Percentiles rank a stretch among this genome's conserved stretches.
Evolutionary conservation across 1,140 invertebrate genomes (phyloP).

Genomic region (Drosophila tristis): DNA sequence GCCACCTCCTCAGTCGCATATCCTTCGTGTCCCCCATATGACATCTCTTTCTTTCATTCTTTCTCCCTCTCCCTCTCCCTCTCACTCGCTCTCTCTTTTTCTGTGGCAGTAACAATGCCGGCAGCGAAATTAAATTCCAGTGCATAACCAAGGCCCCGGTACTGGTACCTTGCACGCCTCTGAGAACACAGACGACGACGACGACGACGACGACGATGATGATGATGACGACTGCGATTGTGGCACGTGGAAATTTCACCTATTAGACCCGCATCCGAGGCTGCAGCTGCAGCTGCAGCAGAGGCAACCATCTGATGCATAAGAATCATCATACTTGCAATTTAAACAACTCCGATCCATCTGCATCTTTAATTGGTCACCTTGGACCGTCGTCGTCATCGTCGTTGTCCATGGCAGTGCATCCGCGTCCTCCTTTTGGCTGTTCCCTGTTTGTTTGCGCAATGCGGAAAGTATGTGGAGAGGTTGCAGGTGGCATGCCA

Average conservation of each 20-base stretch:
- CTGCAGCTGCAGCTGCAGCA: conserved; percentile 19
- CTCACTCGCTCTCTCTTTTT: conserved; percentile 17
- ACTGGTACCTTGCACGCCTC: conserved; percentile 3
- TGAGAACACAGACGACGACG: conserved; percentile 20
- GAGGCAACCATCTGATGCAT: conserved; percentile 66
- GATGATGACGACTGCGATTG: conserved; percentile 18
- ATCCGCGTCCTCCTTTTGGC: background rate
- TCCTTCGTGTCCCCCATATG: conserved; percentile 4
- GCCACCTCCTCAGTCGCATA: conserved; percentile 10
- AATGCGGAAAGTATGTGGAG: conserved; percentile 52
- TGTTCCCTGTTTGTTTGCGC: conserved; percentile 55
- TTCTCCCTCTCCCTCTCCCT: background rate
- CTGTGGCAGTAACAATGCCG: conserved; percentile 71
- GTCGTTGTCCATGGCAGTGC: background rate
- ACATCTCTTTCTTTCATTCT: too few species aligned
- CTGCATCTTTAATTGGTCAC: conserved; percentile 80
- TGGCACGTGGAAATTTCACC: conserved; percentile 70
- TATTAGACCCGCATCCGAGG: conserved; percentile 67
- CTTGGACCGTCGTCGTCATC: conserved; percentile 35
- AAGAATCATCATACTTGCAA: conserved; percentile 78
- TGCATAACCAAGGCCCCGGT: conserved; percentile 67
- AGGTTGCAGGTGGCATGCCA: conserved; percentile 33
- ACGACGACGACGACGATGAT: conserved; percentile 16
- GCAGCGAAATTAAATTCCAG: conserved; percentile 80
- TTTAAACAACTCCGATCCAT: conserved; percentile 80